Conservation (phyloP, 2,797 vertebrate genomes). For the Australoheros facetus region DNA sequence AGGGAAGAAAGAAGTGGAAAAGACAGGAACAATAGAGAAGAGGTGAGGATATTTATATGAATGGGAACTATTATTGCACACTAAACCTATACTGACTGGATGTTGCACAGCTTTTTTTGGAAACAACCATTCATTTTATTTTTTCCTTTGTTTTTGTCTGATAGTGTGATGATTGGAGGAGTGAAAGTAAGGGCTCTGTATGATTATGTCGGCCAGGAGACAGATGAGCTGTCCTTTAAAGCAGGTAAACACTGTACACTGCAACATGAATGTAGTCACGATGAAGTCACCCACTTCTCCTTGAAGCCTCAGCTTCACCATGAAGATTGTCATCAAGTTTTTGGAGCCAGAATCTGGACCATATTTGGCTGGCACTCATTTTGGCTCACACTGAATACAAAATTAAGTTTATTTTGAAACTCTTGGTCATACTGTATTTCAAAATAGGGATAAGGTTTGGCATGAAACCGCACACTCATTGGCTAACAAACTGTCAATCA, state of each 20-base stretch:
- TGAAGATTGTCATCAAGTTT: neutral
- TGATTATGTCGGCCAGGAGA: conserved; percentile 83
- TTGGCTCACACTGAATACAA: neutral
- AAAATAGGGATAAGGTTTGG: neutral
- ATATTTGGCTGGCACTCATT: neutral
- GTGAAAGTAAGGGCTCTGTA: conserved; percentile 83
- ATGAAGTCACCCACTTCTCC: neutral
- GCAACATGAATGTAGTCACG: neutral
- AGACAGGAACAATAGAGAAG: conserved; percentile 76
- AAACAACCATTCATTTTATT: neutral
- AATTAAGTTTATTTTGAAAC: neutral
- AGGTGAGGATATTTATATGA: conserved; percentile 55
- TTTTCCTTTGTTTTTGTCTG: neutral
- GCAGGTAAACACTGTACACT: conserved; percentile 68
- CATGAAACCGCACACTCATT: neutral
- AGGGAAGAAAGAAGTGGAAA: conserved; percentile 78
- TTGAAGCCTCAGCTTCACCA: neutral
- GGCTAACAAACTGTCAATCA: neutral
- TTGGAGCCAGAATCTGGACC: neutral
- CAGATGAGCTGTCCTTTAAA: conserved; percentile 84
- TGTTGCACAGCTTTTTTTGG: neutral
- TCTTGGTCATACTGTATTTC: neutral
- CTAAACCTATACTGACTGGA: neutral
- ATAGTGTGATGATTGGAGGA: conserved; percentile 80
- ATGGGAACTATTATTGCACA: neutral